phyloP scores from a whole-genome alignment of 1,140 invertebrate genomes.

The Drosophila subobscura region DNA sequence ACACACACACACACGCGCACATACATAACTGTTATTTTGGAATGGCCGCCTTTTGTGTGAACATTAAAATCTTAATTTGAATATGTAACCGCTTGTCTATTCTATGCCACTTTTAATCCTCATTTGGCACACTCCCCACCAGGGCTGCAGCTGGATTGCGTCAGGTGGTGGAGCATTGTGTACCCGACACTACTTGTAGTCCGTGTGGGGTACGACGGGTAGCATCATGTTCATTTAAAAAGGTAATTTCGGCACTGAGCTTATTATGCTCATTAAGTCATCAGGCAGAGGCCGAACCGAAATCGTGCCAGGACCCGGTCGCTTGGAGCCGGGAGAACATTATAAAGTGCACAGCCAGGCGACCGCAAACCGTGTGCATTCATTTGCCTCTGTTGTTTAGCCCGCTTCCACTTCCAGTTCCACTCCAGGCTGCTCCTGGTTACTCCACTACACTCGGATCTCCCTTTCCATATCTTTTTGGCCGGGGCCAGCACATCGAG shows the following conservation, averaged over 20 bases:
- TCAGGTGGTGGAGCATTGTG: constrained; percentile 1
- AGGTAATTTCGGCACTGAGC: constrained; percentile 78
- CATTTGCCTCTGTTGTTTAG: constrained; percentile 63
- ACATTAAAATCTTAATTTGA: constrained; percentile 81
- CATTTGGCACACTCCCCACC: constrained; percentile 38
- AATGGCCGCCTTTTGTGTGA: constrained; percentile 56
- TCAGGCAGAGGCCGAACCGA: constrained; percentile 50
- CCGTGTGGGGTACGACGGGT: constrained; percentile 10
- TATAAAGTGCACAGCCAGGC: constrained; percentile 64
- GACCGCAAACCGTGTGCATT: constrained; percentile 71
- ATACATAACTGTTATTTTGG: constrained; percentile 35
- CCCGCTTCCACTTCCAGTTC: constrained; percentile 18
- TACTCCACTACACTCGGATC: constrained; percentile 16
- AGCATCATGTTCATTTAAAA: constrained; percentile 79
- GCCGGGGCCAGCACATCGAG: constrained; percentile 68
- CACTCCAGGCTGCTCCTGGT: constrained; percentile 15
- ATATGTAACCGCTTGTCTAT: constrained; percentile 78
- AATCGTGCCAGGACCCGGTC: constrained; percentile 28
- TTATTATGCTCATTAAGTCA: constrained; percentile 82
- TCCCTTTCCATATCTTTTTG: constrained; percentile 28
- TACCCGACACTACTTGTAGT: constrained; percentile 18
- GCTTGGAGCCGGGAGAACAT: constrained; percentile 38
- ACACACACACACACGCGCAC: constrained; percentile 4
- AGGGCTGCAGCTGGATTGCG: constrained; percentile 3
- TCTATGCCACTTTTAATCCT: constrained; percentile 71